Conservation (phyloP, 2,888 invertebrate species). For the Strigamia maritima region DNA sequence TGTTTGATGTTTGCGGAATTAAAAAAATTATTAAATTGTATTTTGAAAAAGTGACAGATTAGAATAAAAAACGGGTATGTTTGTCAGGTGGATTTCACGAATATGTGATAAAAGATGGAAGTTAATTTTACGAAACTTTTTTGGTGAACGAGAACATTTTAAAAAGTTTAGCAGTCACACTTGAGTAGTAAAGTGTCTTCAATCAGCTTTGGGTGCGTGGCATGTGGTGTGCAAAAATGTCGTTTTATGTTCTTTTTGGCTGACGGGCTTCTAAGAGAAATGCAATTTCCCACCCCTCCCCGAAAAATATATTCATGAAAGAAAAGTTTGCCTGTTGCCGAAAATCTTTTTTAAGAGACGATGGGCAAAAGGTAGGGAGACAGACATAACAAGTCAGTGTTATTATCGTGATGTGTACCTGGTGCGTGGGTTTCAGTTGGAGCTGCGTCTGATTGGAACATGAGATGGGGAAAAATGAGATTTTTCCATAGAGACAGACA, state of each 20-base stretch:
- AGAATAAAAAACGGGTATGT: neutral
- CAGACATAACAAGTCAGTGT: conserved; percentile 30
- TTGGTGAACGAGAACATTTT: neutral
- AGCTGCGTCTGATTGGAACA: conserved; percentile 32
- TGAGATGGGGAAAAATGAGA: conserved; percentile 30
- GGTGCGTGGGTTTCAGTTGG: conserved; percentile 32
- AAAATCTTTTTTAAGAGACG: conserved; percentile 34
- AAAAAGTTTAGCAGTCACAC: conserved; percentile 34
- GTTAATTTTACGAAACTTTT: conserved; percentile 25
- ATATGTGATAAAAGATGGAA: conserved; percentile 16
- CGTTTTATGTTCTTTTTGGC: conserved; percentile 32
- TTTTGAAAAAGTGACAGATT: neutral
- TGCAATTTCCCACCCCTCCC: conserved; percentile 28
- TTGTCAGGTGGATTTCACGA: neutral
- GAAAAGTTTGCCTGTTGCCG: conserved; percentile 34
- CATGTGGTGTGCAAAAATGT: conserved; percentile 34
- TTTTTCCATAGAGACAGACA: conserved; percentile 32
- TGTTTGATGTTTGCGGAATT: neutral
- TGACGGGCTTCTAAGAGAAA: conserved; percentile 33
- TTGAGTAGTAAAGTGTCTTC: conserved; percentile 34
- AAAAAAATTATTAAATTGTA: neutral
- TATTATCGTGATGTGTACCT: conserved; percentile 32
- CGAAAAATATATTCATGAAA: conserved; percentile 29
- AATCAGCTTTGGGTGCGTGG: conserved; percentile 30
- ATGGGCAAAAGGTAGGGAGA: conserved; percentile 31